Evolutionary conservation across 1,140 invertebrate genomes (phyloP), one percentile per base, ranked within the genome.

Genomic region (Augochlora pura): DNA sequence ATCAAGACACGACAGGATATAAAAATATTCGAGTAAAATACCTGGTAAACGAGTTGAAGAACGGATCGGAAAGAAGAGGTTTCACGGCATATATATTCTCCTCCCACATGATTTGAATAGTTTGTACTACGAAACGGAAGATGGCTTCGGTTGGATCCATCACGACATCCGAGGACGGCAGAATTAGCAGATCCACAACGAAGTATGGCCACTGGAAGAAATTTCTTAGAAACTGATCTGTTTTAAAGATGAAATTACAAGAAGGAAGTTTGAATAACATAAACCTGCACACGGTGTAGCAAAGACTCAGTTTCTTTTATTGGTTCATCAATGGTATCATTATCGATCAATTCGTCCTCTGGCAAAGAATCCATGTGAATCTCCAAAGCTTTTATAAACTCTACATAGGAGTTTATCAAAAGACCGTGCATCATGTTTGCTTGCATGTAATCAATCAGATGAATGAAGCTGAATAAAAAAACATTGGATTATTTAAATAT

Each of bases 361-460:
- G 96, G 95, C 60, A 96, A 87, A 76, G 93, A 94, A 83, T 94
- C 90, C 0, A 95, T 89, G 84, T 96, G 95, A 46, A 90, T 91
- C 38, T 94, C 92, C 23, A 97, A 90, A 85, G 95, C 93, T 57
- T 91, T 90, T 32, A 96, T 90, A 65, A 97, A 90, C 67, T 94
- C 94, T 9, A 90, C 88, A 74, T 96, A 95, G 0, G 96, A 96
- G 81, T 95, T 95, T 16, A 95, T 93, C 27, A 96, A 93, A 64
- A 97, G 89, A 16, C 93, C 91, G 85, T 96, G 95, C 87, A 96
- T 93, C 88, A 96, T 95, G 86, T 94, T 95, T 66, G 95, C 94
- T 46, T 95, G 95, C 88, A 96, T 94, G 88, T 96, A 97, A 89
- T 97, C 97, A 14, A 94, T 93, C 59, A 97, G 85, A 38, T 95